A percentile compares a stretch with the other conserved stretches of the same genome.
Conservation (phyloP, 2,113 vertebrate species). For the Seriola dumerili region DNA sequence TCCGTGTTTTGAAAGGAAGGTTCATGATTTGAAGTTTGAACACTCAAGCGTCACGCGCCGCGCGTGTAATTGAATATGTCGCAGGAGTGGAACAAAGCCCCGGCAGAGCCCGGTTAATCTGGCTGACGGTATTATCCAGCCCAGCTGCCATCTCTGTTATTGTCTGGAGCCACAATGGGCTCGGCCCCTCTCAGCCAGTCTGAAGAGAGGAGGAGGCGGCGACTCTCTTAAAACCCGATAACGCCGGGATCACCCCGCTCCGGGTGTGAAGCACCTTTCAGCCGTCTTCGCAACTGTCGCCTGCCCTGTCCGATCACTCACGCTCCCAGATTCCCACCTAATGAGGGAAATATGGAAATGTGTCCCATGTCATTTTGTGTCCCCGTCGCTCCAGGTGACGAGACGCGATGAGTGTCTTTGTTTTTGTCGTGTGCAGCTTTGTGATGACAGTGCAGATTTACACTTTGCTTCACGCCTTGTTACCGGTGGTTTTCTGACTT, state of each 20-base stretch:
- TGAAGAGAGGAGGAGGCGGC: slow-evolving; percentile 7
- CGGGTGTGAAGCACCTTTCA: slow-evolving; percentile 12
- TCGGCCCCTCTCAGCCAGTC: slow-evolving; percentile 21
- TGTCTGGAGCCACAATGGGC: slow-evolving; percentile 46
- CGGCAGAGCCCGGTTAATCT: slow-evolving; percentile 62
- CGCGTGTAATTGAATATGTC: not conserved
- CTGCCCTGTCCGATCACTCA: slow-evolving; percentile 23
- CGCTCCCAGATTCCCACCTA: too few relatives aligned
- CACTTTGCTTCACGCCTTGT: not conserved
- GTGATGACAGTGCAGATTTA: too few relatives aligned
- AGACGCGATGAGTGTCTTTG: too few relatives aligned
- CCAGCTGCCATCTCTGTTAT: slow-evolving; percentile 71
- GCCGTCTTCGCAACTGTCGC: slow-evolving; percentile 30
- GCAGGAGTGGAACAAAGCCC: slow-evolving; percentile 59
- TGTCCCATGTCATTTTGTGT: not conserved
- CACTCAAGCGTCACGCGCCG: not conserved
- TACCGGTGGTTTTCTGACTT: not conserved
- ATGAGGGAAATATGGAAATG: not conserved
- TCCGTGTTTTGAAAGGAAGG: not conserved
- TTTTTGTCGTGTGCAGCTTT: too few relatives aligned
- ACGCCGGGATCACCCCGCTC: slow-evolving; percentile 1
- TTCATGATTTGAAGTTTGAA: not conserved
- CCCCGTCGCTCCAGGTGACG: not conserved
- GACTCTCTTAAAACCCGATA: not conserved
- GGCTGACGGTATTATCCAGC: slow-evolving; percentile 60